Conservation (phyloP, 2,113 vertebrate species). For the Dipodomys merriami region DNA sequence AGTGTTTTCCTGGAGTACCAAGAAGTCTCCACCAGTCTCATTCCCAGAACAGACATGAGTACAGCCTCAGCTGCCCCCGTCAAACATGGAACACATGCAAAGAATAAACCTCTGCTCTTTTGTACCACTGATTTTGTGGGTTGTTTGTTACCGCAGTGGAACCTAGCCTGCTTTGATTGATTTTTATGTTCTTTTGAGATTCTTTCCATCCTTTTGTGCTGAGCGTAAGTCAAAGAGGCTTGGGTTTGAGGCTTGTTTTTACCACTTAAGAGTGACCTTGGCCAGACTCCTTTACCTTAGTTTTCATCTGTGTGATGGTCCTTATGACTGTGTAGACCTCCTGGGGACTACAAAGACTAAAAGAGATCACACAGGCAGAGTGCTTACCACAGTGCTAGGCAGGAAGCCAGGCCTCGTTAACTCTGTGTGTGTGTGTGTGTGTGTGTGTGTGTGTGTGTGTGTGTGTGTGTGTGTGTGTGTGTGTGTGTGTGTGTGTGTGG, state of each 20-base stretch:
- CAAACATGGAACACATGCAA: not conserved
- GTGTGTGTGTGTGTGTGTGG: not conserved
- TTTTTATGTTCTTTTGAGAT: not conserved
- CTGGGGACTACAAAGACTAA: not conserved
- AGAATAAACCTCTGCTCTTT: not conserved
- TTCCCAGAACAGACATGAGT: not conserved
- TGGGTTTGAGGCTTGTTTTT: constrained; percentile 39
- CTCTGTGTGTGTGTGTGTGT: no score
- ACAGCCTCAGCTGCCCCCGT: not conserved
- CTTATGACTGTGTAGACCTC: not conserved
- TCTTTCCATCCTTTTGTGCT: constrained; percentile 29
- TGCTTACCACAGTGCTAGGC: not conserved
- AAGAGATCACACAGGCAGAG: not conserved
- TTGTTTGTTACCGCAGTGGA: constrained; percentile 24
- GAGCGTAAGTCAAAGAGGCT: not conserved
- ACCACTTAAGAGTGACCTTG: not conserved
- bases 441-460: no score
- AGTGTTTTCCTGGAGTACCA: not conserved
- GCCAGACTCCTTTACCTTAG: constrained; percentile 30
- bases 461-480: not conserved
- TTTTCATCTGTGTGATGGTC: not conserved
- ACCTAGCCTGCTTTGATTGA: not conserved
- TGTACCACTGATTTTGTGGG: not conserved
- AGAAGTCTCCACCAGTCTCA: not conserved
- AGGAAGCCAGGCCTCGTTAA: not conserved